Evolutionary conservation across 2,888 invertebrate species (phyloP), one percentile per base, ranked within the genome.

Genomic region (Agonum fuliginosum): DNA sequence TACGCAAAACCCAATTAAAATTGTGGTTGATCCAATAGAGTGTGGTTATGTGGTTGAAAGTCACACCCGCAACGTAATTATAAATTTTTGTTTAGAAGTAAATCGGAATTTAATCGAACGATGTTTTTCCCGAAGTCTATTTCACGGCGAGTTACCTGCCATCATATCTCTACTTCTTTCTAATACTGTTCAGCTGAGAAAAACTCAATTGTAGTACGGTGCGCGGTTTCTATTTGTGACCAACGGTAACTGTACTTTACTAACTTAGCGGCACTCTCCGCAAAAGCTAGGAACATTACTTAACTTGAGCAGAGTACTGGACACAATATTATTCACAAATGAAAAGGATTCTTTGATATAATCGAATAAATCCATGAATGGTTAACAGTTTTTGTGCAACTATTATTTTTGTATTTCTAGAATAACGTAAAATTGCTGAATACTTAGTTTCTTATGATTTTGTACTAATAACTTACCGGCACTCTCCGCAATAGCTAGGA

Each of bases 51-150:
- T 62, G 58, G 58, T 62, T 62, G 58, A 30, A 62, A 62, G 30
- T 62, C 58, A 62, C 58, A 62, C 58, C 58, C 58, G 58, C 58
- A 62, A 62, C 30, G 30, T 62, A 62, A 62, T 62, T 62, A 62
- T 30, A 17, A 17, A 62, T 62, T 62, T 62, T 62, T 62, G 58
- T 62, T 30, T 62, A 30, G 14, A 62, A 62, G 30, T 62, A 62
- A 62, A 62, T 62, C 58, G 34, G 58, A 62, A 34, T 62, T 62
- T 62, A 62, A 62, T 62, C 58, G 58, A 62, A 62, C 58, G 17
- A 62, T 62, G 58, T 62, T 62, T 62, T 62, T 67, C 67, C 4
- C 4, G 22, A 37, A 67, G 20, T 67, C 67, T 67, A 67, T 67
- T 67, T 67, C 67, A 67, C 41, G 67, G 67, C 41, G 19, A 67